phyloP scores from a whole-genome alignment of 2,888 invertebrate species.

The Dryomyza anilis region DNA sequence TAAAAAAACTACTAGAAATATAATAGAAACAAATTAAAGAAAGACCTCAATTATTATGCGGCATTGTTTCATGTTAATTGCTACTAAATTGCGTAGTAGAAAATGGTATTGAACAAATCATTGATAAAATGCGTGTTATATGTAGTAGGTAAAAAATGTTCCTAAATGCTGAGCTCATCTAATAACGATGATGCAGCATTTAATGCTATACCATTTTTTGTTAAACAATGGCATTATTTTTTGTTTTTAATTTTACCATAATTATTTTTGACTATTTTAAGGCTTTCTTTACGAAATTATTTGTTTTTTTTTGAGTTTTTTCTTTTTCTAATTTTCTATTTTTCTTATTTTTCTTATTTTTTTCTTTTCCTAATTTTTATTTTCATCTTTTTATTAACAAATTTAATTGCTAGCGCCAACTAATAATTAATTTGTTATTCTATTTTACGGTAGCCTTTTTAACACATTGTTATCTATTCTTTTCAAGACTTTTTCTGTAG shows the following conservation, averaged over 20 bases:
- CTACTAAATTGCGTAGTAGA: conserved; percentile 5
- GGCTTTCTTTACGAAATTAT: too few relatives aligned
- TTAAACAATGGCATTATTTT: conserved; percentile 6
- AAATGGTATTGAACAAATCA: too few relatives aligned
- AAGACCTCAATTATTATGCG: too few relatives aligned
- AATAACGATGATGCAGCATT: conserved; percentile 55
- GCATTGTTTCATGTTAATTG: conserved; percentile 13
- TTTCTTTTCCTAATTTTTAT: too few relatives aligned
- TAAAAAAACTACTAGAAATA: conserved; percentile 1
- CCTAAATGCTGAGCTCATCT: conserved; percentile 40
- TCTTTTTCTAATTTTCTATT: too few relatives aligned
- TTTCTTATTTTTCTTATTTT: not conserved
- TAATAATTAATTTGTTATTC: conserved; percentile 15
- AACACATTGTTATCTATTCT: not conserved
- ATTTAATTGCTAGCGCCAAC: conserved; percentile 16
- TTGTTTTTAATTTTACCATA: too few relatives aligned
- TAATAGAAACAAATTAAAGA: too few relatives aligned
- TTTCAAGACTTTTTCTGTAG: not conserved
- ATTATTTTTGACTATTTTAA: too few relatives aligned
- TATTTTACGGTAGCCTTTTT: conserved; percentile 1
- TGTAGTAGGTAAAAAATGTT: too few relatives aligned
- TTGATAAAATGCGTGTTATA: too few relatives aligned
- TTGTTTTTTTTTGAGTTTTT: too few relatives aligned
- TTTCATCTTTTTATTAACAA: too few relatives aligned
- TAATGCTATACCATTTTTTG: conserved; percentile 39